These are phyloP conservation scores for Carabus problematicus DNA, from an alignment of 2,888 invertebrate species.

Conservation along the genomic window DNA sequence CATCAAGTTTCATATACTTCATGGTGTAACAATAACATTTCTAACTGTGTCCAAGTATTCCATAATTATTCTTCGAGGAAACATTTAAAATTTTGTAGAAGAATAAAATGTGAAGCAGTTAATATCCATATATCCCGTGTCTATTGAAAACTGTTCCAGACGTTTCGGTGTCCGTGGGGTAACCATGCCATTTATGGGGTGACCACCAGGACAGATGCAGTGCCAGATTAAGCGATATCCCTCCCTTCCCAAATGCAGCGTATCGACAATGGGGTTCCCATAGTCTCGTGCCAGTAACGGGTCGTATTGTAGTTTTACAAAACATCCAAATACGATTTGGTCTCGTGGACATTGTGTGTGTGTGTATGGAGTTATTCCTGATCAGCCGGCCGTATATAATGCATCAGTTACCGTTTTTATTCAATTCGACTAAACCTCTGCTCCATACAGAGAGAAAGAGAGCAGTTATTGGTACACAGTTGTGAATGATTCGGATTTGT, in stretches of 20 bases:
- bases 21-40: too few relatives aligned
- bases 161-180: too few relatives aligned
- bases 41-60: too few relatives aligned
- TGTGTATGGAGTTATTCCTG: neutral
- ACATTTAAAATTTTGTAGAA: too few relatives aligned
- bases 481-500: constrained; percentile 26
- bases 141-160: too few relatives aligned
- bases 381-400: constrained; percentile 8
- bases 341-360: neutral
- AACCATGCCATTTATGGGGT: constrained; percentile 5
- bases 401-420: constrained; percentile 3
- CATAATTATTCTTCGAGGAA: too few relatives aligned
- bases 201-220: constrained; percentile 24
- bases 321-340: constrained; percentile 12
- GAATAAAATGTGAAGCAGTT: too few relatives aligned
- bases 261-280: neutral
- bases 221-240: constrained; percentile 32
- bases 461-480: constrained; percentile 13
- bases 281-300: constrained; percentile 14
- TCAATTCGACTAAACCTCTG: too few relatives aligned
- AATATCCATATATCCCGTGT: too few relatives aligned
- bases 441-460: too few relatives aligned
- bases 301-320: constrained; percentile 6
- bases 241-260: constrained; percentile 4
- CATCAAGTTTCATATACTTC: too few relatives aligned